A percentile compares a stretch with the other conserved stretches of the same genome.
Conservation (phyloP, 2,888 invertebrate genomes). For the Eupithecia insigniata region DNA sequence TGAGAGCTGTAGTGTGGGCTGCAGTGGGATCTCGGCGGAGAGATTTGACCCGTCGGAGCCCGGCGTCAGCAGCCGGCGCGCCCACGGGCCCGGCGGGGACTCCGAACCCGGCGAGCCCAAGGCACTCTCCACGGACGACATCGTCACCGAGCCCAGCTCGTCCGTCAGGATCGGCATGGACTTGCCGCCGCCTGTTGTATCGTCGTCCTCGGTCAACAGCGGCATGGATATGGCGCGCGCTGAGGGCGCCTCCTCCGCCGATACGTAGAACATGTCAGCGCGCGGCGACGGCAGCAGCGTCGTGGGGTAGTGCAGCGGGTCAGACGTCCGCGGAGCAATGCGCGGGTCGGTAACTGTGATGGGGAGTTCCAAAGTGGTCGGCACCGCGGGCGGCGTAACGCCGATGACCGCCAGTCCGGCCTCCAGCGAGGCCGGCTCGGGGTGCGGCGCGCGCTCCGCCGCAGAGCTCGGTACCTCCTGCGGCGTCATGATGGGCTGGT, state of each 20-base stretch:
- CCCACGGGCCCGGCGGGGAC: slow-evolving; percentile 63
- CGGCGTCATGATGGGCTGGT: slow-evolving; percentile 93
- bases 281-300: slow-evolving; percentile 63
- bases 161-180: slow-evolving; percentile 79
- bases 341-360: slow-evolving; percentile 91
- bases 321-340: slow-evolving; percentile 84
- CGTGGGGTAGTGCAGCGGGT: slow-evolving; percentile 64
- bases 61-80: slow-evolving; percentile 68
- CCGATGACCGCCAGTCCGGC: slow-evolving; percentile 85
- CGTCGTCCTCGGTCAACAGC: slow-evolving; percentile 81
- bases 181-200: slow-evolving; percentile 47
- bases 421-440: slow-evolving; percentile 69
- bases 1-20: slow-evolving; percentile 71
- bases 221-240: slow-evolving; percentile 84
- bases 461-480: slow-evolving; percentile 87
- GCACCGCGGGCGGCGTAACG: slow-evolving; percentile 83
- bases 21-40: slow-evolving; percentile 74
- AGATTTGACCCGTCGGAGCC: slow-evolving; percentile 71
- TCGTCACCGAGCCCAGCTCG: slow-evolving; percentile 60
- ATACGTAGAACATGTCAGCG: slow-evolving; percentile 68
- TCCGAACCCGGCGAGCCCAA: slow-evolving; percentile 26
- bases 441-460: slow-evolving; percentile 61
- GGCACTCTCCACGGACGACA: slow-evolving; percentile 20
- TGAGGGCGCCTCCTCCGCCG: slow-evolving; percentile 62
- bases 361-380: slow-evolving; percentile 89